Conservation (phyloP, 1,140 invertebrate species). For the Archegozetes longisetosus region DNA sequence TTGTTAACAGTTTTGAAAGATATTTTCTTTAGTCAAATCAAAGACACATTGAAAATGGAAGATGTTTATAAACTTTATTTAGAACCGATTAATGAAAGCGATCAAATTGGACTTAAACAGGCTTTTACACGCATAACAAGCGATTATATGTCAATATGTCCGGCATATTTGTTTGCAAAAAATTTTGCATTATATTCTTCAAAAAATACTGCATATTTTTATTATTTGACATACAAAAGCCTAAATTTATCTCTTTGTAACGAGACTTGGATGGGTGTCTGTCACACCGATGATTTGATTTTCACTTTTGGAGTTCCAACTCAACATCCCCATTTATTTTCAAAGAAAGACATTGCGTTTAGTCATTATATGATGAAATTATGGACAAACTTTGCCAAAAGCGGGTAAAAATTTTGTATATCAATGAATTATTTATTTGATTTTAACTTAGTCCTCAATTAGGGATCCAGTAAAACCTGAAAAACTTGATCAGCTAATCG, state of each 20-base stretch:
- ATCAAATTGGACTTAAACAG: slow-evolving; percentile 61
- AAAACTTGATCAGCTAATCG: too few relatives aligned
- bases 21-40: too few relatives aligned
- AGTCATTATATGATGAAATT: slow-evolving; percentile 77
- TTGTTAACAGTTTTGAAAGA: too few relatives aligned
- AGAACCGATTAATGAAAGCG: slow-evolving; percentile 71
- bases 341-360: slow-evolving; percentile 56
- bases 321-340: slow-evolving; percentile 57
- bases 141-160: slow-evolving; percentile 89
- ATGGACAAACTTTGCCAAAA: slow-evolving; percentile 89
- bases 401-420: too few relatives aligned
- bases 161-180: slow-evolving; percentile 71
- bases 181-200: slow-evolving; percentile 70
- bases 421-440: too few relatives aligned
- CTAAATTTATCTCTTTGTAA: slow-evolving; percentile 72
- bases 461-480: too few relatives aligned
- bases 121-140: slow-evolving; percentile 82
- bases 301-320: slow-evolving; percentile 86
- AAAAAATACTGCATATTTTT: slow-evolving; percentile 81
- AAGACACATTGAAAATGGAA: too few relatives aligned
- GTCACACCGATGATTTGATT: slow-evolving; percentile 90
- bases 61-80: too few relatives aligned
- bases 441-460: too few relatives aligned
- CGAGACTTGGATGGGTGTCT: slow-evolving; percentile 83
- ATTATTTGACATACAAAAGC: slow-evolving; percentile 80